Evolutionary conservation across 1,140 invertebrate species (phyloP), one percentile per base, ranked within the genome.

Genomic region (Hycleus cichorii): DNA sequence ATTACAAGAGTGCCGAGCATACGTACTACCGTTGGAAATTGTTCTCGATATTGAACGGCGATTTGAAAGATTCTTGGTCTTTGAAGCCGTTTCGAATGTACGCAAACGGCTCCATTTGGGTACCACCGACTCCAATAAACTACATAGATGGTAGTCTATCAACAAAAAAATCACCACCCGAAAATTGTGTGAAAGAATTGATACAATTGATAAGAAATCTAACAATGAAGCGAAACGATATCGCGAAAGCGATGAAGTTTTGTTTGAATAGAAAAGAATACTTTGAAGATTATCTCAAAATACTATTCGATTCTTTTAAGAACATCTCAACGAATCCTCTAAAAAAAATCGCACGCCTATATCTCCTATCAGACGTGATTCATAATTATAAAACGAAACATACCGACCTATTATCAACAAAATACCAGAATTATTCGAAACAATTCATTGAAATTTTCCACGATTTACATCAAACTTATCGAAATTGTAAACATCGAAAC

Each of bases 1-100:
- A 99, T 73, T 97, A 98, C 74, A 89, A 96, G 77, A 92, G 88
- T 69, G 91, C 95, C 2, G 90, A 90, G 7, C 97, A 99, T 76
- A 87, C 94, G 3, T 99, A 99, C 77, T 99, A 99, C 73, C 82
- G 97, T 39, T 99, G 97, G 97, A 97, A 97, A 74, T 77, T 99
- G 18, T 99, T 86, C 75, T 96, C 95, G 0, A 86, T 99, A 68
- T 78, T 98, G 43, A 93, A 97, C 78, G 97, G 97, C 1, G 97
- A 99, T 72, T 84, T 87, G 12, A 86, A 90, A 26, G 89, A 86
- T 64, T 84, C 89, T 70, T 99, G 97, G 97, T 78, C 80, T 4
- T 87, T 84, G n/a, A 86, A 94, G 59, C 90, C 95, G 69, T 98
- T 98, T 75, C 79, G 90, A 64, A 98, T 99, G 95, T 99, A 97